Evolutionary conservation across 2,888 invertebrate genomes (phyloP).

Genomic region (Mechanitis messenoides): DNA sequence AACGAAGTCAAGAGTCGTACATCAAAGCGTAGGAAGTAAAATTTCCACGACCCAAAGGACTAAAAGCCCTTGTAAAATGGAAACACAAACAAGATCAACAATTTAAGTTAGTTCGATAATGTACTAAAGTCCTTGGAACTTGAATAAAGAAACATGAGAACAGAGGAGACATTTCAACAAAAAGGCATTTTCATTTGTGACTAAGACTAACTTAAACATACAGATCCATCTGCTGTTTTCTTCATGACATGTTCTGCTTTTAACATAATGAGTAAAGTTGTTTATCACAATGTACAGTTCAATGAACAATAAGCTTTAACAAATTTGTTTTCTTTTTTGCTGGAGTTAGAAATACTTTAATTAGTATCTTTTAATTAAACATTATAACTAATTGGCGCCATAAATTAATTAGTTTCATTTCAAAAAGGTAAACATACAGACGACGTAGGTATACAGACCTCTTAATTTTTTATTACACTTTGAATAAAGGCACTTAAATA

Average conservation of each 20-base stretch:
- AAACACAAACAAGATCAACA: slow-evolving; percentile 16
- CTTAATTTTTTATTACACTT: too few species aligned
- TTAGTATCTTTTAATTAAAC: too few species aligned
- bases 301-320: slow-evolving; percentile 15
- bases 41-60: slow-evolving; percentile 9
- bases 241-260: slow-evolving; percentile 29
- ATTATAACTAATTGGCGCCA: too few species aligned
- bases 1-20: background rate
- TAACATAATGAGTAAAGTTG: slow-evolving; percentile 27
- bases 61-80: background rate
- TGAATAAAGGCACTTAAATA: too few species aligned
- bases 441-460: too few species aligned
- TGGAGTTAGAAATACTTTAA: too few species aligned
- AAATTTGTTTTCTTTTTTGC: slow-evolving; percentile 1
- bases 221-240: slow-evolving; percentile 22
- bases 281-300: slow-evolving; percentile 18
- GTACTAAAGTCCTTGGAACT: slow-evolving; percentile 19
- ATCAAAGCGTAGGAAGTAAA: background rate
- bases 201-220: slow-evolving; percentile 20
- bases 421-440: too few species aligned
- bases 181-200: slow-evolving; percentile 26
- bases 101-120: slow-evolving; percentile 20
- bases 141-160: slow-evolving; percentile 29
- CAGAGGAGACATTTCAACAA: slow-evolving; percentile 17
- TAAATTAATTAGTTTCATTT: too few species aligned